These are phyloP conservation scores for Microplitis mediator DNA, from an alignment of 1,140 invertebrate genomes.

Conservation along the genomic window DNA sequence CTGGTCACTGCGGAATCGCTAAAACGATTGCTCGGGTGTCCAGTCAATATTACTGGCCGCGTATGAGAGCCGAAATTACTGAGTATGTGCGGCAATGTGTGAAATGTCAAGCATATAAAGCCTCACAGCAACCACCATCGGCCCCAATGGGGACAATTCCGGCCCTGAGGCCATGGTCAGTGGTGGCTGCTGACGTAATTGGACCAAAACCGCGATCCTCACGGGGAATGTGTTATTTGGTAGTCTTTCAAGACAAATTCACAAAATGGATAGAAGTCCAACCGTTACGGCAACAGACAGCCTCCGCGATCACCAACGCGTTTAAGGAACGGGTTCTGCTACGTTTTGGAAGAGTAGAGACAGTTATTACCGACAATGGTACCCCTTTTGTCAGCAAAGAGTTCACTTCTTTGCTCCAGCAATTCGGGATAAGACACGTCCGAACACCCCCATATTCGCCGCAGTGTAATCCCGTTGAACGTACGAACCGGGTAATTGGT, in stretches of 20 bases:
- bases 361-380: slow-evolving; percentile 54
- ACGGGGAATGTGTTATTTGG: not conserved
- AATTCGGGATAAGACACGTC: slow-evolving; percentile 22
- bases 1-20: slow-evolving; percentile 33
- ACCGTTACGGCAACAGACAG: slow-evolving; percentile 37
- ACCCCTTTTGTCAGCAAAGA: slow-evolving; percentile 48
- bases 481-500: slow-evolving; percentile 17
- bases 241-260: slow-evolving; percentile 25
- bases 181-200: not conserved
- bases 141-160: slow-evolving; percentile 5
- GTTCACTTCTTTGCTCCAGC: slow-evolving; percentile 30
- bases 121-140: not conserved
- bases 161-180: not conserved
- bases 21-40: slow-evolving; percentile 30
- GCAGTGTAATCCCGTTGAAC: slow-evolving; percentile 37
- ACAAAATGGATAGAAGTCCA: slow-evolving; percentile 24
- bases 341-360: slow-evolving; percentile 43
- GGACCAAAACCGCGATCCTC: slow-evolving; percentile 1
- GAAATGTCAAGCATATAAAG: not conserved
- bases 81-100: slow-evolving; percentile 30
- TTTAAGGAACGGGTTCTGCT: slow-evolving; percentile 42
- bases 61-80: slow-evolving; percentile 13
- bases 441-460: slow-evolving; percentile 45
- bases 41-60: slow-evolving; percentile 34
- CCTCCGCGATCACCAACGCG: slow-evolving; percentile 26